These are phyloP conservation scores for Zaprionus obscuricornis DNA, from an alignment of 2,888 invertebrate species.

Conservation along the genomic window DNA sequence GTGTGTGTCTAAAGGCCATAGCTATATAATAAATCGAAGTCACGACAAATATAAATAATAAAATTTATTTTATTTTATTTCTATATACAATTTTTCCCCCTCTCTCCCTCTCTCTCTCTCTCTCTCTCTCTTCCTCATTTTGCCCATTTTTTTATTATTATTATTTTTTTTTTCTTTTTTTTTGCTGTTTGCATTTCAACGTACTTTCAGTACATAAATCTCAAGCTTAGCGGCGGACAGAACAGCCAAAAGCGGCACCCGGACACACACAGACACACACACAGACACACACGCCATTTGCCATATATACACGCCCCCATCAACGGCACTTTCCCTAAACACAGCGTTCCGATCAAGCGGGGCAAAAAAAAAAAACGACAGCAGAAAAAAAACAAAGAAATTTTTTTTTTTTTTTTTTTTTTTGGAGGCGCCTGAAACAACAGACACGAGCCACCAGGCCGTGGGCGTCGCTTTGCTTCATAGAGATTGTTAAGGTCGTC, in stretches of 20 bases:
- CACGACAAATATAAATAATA: conserved; percentile 77
- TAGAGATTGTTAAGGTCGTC: too few relatives aligned
- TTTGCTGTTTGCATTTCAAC: conserved; percentile 65
- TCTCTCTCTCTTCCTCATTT: conserved; percentile 9
- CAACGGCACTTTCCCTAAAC: too few relatives aligned
- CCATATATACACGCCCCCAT: too few relatives aligned
- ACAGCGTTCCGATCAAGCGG: not conserved
- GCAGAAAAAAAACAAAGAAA: conserved; percentile 14
- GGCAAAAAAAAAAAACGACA: conserved; percentile 27
- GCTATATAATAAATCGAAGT: conserved; percentile 70
- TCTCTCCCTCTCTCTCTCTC: not conserved
- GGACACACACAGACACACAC: conserved; percentile 12
- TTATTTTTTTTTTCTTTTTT: not conserved
- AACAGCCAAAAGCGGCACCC: conserved; percentile 34
- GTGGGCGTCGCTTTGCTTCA: conserved; percentile 37
- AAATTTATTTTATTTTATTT: conserved; percentile 73
- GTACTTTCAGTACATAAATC: conserved; percentile 73
- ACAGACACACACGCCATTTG: conserved; percentile 1
- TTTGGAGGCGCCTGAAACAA: conserved; percentile 69
- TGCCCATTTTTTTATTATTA: conserved; percentile 5
- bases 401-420: too few relatives aligned
- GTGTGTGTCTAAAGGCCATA: conserved; percentile 32
- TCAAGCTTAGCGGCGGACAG: conserved; percentile 68
- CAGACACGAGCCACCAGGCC: conserved; percentile 58
- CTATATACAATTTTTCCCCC: conserved; percentile 34